Evolutionary conservation across 2,113 vertebrate species (phyloP).

Genomic region (Hypomesus transpacificus): DNA sequence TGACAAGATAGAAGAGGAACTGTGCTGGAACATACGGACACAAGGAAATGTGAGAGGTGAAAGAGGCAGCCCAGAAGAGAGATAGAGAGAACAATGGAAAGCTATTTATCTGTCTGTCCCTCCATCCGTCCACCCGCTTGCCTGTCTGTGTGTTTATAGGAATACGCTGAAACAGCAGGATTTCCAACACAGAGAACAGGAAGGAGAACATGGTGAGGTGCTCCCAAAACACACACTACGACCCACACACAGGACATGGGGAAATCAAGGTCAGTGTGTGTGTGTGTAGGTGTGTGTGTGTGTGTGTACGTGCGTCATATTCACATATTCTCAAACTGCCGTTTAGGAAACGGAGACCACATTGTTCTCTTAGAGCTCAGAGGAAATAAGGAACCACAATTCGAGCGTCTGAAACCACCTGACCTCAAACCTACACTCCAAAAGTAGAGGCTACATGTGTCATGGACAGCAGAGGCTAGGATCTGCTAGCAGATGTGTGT

Average conservation of each 20-base stretch:
- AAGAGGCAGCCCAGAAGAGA: neutral
- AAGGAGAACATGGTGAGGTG: slow-evolving; percentile 29
- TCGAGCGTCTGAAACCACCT: neutral
- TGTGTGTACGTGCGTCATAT: slow-evolving; percentile 50
- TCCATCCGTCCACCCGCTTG: neutral
- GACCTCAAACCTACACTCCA: no score
- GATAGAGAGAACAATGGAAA: slow-evolving; percentile 5
- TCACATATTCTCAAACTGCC: slow-evolving; percentile 35
- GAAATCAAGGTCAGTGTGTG: slow-evolving; percentile 54
- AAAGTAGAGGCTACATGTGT: slow-evolving; percentile 6
- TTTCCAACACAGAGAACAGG: slow-evolving; percentile 55
- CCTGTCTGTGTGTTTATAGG: slow-evolving; percentile 35
- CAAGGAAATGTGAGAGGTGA: slow-evolving; percentile 8
- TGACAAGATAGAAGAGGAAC: neutral
- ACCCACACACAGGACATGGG: slow-evolving; percentile 35
- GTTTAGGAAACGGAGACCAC: slow-evolving; percentile 6
- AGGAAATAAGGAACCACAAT: neutral
- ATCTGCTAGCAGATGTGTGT: neutral
- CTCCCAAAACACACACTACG: slow-evolving; percentile 36
- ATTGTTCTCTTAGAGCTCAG: neutral
- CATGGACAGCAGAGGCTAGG: slow-evolving; percentile 40
- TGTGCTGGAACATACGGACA: neutral
- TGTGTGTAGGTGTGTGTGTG: neutral
- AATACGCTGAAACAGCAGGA: slow-evolving; percentile 58
- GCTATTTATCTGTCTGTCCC: slow-evolving; percentile 10